Evolutionary conservation across 2,113 vertebrate genomes (phyloP).

Genomic region (Nothoprocta perdicaria): DNA sequence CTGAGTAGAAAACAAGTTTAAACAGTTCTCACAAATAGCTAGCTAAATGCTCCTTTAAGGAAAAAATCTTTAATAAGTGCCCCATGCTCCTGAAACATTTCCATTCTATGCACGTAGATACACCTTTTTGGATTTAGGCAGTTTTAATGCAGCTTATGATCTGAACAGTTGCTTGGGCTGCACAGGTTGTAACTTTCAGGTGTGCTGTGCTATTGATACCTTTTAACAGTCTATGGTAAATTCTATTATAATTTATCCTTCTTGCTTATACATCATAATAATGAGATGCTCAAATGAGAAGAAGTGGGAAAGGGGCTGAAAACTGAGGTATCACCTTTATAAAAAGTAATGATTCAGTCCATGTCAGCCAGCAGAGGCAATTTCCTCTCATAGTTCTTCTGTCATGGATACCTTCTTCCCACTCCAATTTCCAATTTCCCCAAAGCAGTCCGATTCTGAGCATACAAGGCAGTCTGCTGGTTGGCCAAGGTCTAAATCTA

Average conservation of each 20-base stretch:
- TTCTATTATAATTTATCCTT: not conserved
- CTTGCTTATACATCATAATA: not conserved
- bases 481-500: not conserved
- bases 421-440: not conserved
- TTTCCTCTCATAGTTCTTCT: not conserved
- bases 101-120: not conserved
- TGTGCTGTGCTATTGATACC: fast-evolving
- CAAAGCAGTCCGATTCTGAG: not conserved
- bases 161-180: not conserved
- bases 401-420: not conserved
- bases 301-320: not conserved
- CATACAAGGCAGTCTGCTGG: not conserved
- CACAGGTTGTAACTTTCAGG: not conserved
- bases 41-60: not conserved
- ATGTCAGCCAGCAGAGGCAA: not conserved
- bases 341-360: not conserved
- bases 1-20: not conserved
- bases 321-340: not conserved
- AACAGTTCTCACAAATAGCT: not conserved
- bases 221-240: not conserved
- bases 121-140: not conserved
- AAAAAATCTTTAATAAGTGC: not conserved
- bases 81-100: not conserved
- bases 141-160: not conserved
- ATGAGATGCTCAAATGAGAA: not conserved